Percentiles rank a stretch among this genome's conserved stretches.
These are phyloP conservation scores for Characodon lateralis DNA, from an alignment of 2,797 vertebrate species.

Conservation along the genomic window DNA sequence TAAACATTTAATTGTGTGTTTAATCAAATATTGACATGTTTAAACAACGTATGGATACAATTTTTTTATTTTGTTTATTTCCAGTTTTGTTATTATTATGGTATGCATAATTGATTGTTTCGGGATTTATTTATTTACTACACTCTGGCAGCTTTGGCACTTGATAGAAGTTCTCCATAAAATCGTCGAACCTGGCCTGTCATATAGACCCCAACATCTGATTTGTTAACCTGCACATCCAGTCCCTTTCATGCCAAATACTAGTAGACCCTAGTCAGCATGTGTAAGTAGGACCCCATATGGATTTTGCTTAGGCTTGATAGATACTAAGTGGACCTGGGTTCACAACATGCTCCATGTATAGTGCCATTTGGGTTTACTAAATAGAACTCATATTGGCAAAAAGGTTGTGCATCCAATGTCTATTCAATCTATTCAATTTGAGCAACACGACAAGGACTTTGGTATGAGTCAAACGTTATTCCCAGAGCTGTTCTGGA, in stretches of 20 bases:
- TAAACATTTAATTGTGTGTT: too few species aligned
- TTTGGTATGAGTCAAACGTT: not conserved
- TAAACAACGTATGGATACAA: not conserved
- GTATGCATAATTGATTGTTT: not conserved
- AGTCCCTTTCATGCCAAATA: not conserved
- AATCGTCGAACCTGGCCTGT: not conserved
- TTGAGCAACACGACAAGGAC: not conserved
- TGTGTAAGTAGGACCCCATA: not conserved
- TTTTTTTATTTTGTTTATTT: not conserved
- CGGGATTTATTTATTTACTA: not conserved
- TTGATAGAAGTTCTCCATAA: not conserved
- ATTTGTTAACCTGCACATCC: not conserved
- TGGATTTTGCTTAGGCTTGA: not conserved
- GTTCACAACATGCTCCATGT: not conserved
- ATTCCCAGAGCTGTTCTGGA: not conserved
- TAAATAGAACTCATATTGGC: not conserved
- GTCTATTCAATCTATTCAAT: not conserved
- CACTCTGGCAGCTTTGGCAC: not conserved
- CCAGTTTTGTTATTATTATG: not conserved
- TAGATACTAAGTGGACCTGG: not conserved
- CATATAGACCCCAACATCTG: not conserved
- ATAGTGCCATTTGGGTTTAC: not conserved
- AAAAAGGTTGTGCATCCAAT: not conserved
- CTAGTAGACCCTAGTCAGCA: not conserved
- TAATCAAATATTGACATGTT: too few species aligned